These are phyloP conservation scores for Agrypnia vestita DNA, from an alignment of 1,140 invertebrate genomes.

Conservation along the genomic window DNA sequence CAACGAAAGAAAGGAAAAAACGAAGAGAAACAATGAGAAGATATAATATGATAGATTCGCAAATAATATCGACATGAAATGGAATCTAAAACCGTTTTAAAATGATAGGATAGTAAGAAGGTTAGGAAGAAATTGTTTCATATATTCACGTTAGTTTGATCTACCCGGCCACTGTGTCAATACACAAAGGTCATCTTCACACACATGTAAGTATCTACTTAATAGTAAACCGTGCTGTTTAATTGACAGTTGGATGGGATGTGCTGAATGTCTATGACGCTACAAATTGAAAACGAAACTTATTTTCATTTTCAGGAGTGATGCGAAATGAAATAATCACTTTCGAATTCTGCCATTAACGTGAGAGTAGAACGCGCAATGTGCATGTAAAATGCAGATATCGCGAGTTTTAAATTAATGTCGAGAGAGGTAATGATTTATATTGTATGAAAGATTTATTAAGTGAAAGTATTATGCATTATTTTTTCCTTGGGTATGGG, in stretches of 20 bases:
- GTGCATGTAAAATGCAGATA: neutral
- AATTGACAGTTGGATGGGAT: neutral
- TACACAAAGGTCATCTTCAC: too few relatives aligned
- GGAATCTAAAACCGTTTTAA: too few relatives aligned
- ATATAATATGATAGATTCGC: too few relatives aligned
- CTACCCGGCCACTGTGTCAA: too few relatives aligned
- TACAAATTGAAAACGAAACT: conserved; percentile 12
- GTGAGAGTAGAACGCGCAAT: neutral
- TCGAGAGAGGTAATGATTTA: neutral
- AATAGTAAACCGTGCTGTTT: neutral
- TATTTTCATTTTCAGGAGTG: conserved; percentile 20
- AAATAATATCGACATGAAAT: too few relatives aligned
- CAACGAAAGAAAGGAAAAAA: too few relatives aligned
- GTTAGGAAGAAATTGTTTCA: too few relatives aligned
- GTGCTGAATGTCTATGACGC: neutral
- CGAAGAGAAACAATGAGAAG: too few relatives aligned
- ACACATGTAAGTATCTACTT: too few relatives aligned
- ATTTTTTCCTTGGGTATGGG: too few relatives aligned
- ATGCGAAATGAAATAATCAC: neutral
- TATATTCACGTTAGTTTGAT: too few relatives aligned
- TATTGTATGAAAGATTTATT: neutral
- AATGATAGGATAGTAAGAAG: too few relatives aligned
- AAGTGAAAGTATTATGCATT: conserved; percentile 12
- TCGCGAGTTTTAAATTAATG: neutral
- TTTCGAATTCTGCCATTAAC: neutral